Percentiles rank a stretch among this genome's conserved stretches.
These are phyloP conservation scores for Hydrochoerus hydrochaeris DNA, from an alignment of 2,113 vertebrate genomes.

Conservation along the genomic window DNA sequence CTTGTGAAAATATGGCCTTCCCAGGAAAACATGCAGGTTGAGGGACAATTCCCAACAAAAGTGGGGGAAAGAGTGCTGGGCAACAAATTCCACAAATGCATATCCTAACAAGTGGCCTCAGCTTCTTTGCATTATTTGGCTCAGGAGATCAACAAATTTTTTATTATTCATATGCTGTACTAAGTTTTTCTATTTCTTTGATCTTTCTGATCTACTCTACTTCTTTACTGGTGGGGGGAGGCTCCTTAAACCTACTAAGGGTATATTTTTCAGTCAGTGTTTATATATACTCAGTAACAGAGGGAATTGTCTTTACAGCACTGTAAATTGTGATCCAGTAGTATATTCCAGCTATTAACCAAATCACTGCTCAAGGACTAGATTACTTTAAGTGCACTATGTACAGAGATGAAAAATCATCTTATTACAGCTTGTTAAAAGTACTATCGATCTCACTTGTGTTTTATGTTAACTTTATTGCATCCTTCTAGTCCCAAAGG, in stretches of 20 bases:
- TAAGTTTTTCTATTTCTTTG: neutral
- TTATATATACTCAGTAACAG: neutral
- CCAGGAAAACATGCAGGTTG: neutral
- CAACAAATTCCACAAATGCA: neutral
- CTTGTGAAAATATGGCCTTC: neutral
- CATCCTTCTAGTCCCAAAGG: neutral
- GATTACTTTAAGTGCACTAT: conserved; percentile 14
- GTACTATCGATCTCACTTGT: neutral
- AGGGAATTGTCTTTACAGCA: neutral
- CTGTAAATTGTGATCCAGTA: neutral
- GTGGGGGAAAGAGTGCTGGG: neutral
- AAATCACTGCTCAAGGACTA: neutral
- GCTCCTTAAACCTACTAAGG: neutral
- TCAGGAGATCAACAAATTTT: neutral
- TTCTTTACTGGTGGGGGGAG: neutral
- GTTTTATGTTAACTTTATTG: neutral
- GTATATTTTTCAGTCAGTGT: neutral
- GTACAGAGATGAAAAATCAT: neutral
- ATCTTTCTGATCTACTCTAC: neutral
- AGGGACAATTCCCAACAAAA: neutral
- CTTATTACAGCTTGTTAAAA: conserved; percentile 35
- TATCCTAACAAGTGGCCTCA: neutral
- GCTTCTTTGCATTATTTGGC: neutral
- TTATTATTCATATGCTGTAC: neutral
- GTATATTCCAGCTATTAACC: neutral